These are phyloP conservation scores for Ianthella basta DNA, from an alignment of 37 sponge, comb jelly and placozoan species.

Conservation along the genomic window DNA sequence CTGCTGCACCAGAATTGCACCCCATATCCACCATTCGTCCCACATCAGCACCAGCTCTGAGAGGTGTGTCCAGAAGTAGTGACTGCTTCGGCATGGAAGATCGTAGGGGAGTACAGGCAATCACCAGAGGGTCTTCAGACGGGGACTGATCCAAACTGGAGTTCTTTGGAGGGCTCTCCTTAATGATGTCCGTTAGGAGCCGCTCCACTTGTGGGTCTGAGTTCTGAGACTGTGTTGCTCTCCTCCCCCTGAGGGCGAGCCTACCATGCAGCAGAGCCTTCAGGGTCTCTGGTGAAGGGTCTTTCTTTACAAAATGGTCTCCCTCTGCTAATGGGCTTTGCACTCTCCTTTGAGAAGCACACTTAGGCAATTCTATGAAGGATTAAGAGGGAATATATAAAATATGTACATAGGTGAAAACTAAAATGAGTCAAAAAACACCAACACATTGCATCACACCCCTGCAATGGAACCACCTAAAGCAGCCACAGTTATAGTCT, in stretches of 20 bases:
- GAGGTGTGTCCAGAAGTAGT: constrained; percentile 3
- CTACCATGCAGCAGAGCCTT: not conserved
- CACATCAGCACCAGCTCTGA: not conserved
- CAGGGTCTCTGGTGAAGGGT: constrained; percentile 1
- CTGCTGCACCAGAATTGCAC: too few species aligned
- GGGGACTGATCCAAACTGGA: too few species aligned
- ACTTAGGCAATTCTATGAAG: too few species aligned
- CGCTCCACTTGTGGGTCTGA: not conserved
- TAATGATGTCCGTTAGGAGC: constrained; percentile 10
- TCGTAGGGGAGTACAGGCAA: not conserved
- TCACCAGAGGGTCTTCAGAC: constrained; percentile 5
- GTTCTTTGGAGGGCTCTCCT: constrained; percentile 6
- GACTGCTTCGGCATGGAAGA: not conserved
- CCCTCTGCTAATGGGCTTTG: too few species aligned
- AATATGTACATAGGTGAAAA: not conserved
- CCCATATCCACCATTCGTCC: too few species aligned
- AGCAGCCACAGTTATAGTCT: too few species aligned
- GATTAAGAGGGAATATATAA: not conserved
- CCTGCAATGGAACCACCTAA: too few species aligned
- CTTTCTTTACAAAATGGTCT: not conserved
- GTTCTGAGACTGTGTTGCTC: not conserved
- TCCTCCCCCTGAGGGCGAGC: not conserved
- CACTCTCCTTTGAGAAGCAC: too few species aligned
- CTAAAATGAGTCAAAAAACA: too few species aligned
- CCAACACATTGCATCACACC: too few species aligned